phyloP scores from a whole-genome alignment of 2,888 invertebrate species.

The Macrophya annulata region DNA sequence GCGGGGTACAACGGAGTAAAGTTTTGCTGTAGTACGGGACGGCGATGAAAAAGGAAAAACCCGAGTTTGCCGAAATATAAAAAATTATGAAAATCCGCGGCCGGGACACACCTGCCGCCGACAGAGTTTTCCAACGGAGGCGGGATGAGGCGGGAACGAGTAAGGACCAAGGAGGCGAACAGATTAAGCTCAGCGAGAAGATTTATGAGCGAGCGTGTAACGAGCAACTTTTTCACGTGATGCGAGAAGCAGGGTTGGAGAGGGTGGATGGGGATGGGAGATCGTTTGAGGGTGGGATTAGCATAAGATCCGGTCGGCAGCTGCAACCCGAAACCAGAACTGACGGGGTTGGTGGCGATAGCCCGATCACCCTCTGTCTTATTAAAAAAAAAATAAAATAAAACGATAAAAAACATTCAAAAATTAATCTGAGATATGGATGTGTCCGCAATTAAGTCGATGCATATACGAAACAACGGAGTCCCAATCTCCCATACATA shows the following conservation, averaged over 20 bases:
- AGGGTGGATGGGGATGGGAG: constrained; percentile 69
- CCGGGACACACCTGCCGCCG: constrained; percentile 70
- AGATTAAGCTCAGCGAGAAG: constrained; percentile 76
- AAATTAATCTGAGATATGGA: neutral
- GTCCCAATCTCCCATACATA: neutral
- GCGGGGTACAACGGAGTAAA: neutral
- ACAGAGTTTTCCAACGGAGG: constrained; percentile 60
- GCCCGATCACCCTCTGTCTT: constrained; percentile 25
- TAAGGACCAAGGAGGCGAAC: constrained; percentile 66
- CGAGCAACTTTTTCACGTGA: constrained; percentile 75
- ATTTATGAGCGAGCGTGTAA: constrained; percentile 76
- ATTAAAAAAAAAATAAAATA: neutral
- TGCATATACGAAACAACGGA: neutral
- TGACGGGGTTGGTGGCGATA: constrained; percentile 44
- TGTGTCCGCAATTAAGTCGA: neutral
- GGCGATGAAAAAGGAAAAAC: constrained; percentile 10
- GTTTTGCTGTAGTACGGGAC: neutral
- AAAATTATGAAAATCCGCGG: constrained; percentile 74
- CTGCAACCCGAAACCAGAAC: constrained; percentile 67
- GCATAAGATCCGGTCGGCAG: constrained; percentile 76
- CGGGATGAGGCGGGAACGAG: constrained; percentile 40
- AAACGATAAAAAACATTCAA: neutral
- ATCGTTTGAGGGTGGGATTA: constrained; percentile 74
- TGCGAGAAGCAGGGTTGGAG: constrained; percentile 71
- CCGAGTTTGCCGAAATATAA: constrained; percentile 66